A percentile compares a stretch with the other conserved stretches of the same genome.
Evolutionary conservation across 2,888 invertebrate species (phyloP).

Genomic region (Hypercompe scribonia): DNA sequence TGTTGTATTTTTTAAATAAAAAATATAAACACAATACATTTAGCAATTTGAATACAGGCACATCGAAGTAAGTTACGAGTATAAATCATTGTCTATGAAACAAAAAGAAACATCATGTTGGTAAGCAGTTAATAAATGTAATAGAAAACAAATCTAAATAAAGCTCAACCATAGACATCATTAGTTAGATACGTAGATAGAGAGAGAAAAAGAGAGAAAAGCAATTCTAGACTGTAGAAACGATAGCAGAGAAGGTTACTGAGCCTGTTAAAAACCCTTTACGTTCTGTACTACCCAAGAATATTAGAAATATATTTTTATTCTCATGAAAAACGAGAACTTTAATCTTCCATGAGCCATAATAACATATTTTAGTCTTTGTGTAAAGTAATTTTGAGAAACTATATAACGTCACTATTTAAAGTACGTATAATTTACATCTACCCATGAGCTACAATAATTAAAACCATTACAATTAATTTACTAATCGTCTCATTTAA

Average conservation of each 20-base stretch:
- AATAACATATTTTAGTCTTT: neutral
- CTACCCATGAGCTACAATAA: neutral
- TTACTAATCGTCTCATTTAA: conserved; percentile 19
- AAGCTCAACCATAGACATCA: neutral
- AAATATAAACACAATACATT: no score
- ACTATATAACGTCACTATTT: neutral
- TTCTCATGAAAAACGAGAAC: neutral
- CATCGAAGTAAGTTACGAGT: neutral
- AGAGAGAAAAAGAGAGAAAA: neutral
- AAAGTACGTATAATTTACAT: neutral
- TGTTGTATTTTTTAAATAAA: no score
- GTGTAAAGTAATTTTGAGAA: neutral
- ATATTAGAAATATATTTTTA: neutral
- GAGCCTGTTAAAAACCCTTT: neutral
- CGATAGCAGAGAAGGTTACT: neutral
- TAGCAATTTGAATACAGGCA: neutral
- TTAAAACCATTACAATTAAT: conserved; percentile 2
- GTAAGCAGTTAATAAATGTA: neutral
- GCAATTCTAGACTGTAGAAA: neutral
- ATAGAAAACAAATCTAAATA: neutral
- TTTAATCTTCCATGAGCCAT: neutral
- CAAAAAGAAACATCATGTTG: neutral
- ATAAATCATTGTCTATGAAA: no score
- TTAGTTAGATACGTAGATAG: neutral
- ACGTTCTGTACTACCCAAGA: neutral